Evolutionary conservation across 1,140 invertebrate genomes (phyloP), one percentile per base, ranked within the genome.

Genomic region (Hycleus cichorii): DNA sequence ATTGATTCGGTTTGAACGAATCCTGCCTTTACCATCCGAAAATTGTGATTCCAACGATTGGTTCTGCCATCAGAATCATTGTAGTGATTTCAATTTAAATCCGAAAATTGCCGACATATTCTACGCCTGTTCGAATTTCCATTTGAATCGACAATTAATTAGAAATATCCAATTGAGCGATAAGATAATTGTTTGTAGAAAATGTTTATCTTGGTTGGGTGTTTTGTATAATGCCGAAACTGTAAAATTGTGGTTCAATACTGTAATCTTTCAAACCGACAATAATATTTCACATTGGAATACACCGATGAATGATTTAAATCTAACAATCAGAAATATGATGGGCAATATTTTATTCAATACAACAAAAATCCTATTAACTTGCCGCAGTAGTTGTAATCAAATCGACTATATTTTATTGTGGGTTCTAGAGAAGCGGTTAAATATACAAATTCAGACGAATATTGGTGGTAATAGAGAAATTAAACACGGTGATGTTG

Each of bases 391-490:
- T 48, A 54, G 52, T 6, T 51, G 62, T 10, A 61, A 47, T 38
- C 24, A 56, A 39, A 56, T 43, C 6, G 74, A 80, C 63, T 78
- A 72, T 64, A 56, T 81, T 11, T 64, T 80, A 2, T 67, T 82
- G 27, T 80, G 80, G 78, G 67, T 81, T 7, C 76, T 80, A 67
- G 80, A 82, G 63, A 80, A 77, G 56, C 74, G 79, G 54, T 67
- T 82, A 32, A 74, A 79, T 61, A 72, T 81, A 32, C 39, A 64
- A 9, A 51, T 63, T 58, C 64, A 66, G 9, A 63, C 69, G 26
- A 54, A 59, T 4, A 58, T 70, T 6, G 64, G 59, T 18, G 2
- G 18, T 18, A 18, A 18, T 18, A 18, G 18, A 18, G 18, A 52
- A 67, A 74, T 51, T 71, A 71, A 66, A 66, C 76, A 47, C 63